Evolutionary conservation across 2,113 vertebrate species (phyloP), one percentile per base, ranked within the genome.

Genomic region (Oncorhynchus gorbuscha): DNA sequence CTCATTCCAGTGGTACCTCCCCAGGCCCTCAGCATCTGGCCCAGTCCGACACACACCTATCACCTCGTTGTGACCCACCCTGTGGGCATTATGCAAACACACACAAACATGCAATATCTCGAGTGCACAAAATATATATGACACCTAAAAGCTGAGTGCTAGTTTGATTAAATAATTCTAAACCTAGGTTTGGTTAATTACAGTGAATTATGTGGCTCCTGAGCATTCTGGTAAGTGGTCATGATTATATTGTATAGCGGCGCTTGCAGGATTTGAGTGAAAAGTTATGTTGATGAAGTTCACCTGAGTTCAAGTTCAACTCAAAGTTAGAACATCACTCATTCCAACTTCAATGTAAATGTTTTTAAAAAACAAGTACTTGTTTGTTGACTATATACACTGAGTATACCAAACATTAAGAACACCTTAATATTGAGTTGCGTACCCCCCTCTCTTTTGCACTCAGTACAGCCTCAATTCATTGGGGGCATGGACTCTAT

Each of bases 31-130:
- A 0, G 97, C 97, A 0, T 99, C 97, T 18, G 97, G 95, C 74
- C 98, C 97, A 1, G 95, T 92, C 73, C 89, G 93, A 71, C 97
- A 99, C 0, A 99, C 94, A 0, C 98, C 98, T 18, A 99, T 99
- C 88, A 99, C 97, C 86, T 99, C 98, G 78, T 99, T 99, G 94
- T 98, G 98, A 82, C 98, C 97, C 30, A 99, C 98, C 83, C 98
- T 99, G 87, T 67, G 73, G 79, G 77, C 0, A 64, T 28, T 11
- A 28, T 1, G 30, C 66, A 73, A n/a, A 39, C 32, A 45, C 58
- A 48, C 59, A 64, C 58, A 59, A 32, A 48, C 58, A 66, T 30
- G 55, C 49, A 69, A 35, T 45, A 16, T 69, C 7, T 69, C 39
- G 14, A 39, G 18, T 55, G 51, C 32, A 69, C 32, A 4, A 20